Percentiles rank a stretch among this genome's conserved stretches.
phyloP scores from a whole-genome alignment of 2,113 vertebrate genomes.

The Arenaria interpres region DNA sequence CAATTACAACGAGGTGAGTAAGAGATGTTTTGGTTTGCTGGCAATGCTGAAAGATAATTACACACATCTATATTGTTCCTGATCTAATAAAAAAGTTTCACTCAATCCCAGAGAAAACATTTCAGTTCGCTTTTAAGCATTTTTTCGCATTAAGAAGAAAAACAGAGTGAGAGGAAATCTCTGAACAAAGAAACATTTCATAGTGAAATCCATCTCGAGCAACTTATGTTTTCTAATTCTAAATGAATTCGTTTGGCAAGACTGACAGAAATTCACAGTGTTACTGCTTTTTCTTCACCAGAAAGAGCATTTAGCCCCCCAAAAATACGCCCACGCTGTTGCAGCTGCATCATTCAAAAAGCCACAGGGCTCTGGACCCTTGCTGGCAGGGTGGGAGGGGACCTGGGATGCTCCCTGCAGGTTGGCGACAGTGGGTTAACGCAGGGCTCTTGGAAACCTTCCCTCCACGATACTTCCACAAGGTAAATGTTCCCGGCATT shows the following conservation, averaged over 20 bases:
- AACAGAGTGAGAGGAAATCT: conserved; percentile 20
- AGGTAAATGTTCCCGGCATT: conserved; percentile 17
- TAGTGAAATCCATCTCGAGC: neutral
- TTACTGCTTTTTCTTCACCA: neutral
- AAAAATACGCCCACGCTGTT: accelerated
- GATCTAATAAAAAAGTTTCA: conserved; percentile 7
- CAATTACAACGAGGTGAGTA: neutral
- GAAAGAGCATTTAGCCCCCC: neutral
- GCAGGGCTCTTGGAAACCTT: conserved; percentile 10
- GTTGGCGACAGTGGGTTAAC: neutral
- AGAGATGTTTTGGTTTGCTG: conserved; percentile 43
- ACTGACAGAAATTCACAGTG: neutral
- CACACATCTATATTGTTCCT: neutral
- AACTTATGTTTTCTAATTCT: conserved; percentile 35
- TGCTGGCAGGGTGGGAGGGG: neutral
- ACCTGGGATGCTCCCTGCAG: neutral
- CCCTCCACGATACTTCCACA: neutral
- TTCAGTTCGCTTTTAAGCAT: neutral
- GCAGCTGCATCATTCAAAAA: neutral
- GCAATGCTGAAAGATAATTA: conserved; percentile 26
- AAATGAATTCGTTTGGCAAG: conserved; percentile 17
- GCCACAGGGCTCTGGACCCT: neutral
- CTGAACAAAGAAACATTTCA: conserved; percentile 32
- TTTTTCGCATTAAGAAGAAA: neutral
- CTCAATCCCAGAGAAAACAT: conserved; percentile 4